phyloP scores from a whole-genome alignment of 2,113 vertebrate species.

The Notothenia rossii region DNA sequence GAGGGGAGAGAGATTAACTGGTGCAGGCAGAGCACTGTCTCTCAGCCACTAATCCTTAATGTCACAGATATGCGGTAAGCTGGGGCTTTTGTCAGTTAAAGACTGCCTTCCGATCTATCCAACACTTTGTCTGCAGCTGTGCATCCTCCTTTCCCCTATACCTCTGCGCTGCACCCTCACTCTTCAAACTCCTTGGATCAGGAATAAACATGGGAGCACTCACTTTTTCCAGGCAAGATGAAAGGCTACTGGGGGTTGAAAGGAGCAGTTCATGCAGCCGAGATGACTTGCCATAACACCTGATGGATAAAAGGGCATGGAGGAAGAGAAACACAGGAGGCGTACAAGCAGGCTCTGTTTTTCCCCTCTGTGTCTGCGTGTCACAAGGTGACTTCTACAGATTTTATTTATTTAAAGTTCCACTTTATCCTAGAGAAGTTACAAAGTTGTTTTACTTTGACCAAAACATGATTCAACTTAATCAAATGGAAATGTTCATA shows the following conservation, averaged over 20 bases:
- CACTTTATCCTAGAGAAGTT: slow-evolving; percentile 46
- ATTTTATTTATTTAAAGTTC: slow-evolving; percentile 75
- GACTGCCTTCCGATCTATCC: slow-evolving; percentile 73
- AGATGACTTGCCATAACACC: slow-evolving; percentile 57
- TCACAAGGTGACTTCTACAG: slow-evolving; percentile 69
- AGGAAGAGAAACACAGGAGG: slow-evolving; percentile 38
- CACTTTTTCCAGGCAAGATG: slow-evolving; percentile 62
- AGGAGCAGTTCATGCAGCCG: slow-evolving; percentile 52
- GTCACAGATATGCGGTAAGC: slow-evolving; percentile 76
- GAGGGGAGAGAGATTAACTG: slow-evolving; percentile 71
- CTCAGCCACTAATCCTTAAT: slow-evolving; percentile 76
- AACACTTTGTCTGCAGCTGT: slow-evolving; percentile 58
- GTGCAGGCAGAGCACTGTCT: slow-evolving; percentile 71
- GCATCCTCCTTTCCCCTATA: slow-evolving; percentile 58
- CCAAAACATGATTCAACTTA: not conserved
- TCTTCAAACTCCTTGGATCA: slow-evolving; percentile 62
- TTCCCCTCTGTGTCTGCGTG: slow-evolving; percentile 57
- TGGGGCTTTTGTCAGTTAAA: slow-evolving; percentile 72
- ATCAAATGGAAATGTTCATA: not conserved
- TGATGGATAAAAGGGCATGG: slow-evolving; percentile 66
- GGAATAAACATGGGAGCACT: slow-evolving; percentile 65
- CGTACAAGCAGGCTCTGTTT: slow-evolving; percentile 39
- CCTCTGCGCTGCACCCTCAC: slow-evolving; percentile 44
- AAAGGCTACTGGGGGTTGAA: slow-evolving; percentile 64
- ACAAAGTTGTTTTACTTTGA: slow-evolving; percentile 25